Evolutionary conservation across 2,797 vertebrate species (phyloP).

Genomic region (Chloroceryle inda): DNA sequence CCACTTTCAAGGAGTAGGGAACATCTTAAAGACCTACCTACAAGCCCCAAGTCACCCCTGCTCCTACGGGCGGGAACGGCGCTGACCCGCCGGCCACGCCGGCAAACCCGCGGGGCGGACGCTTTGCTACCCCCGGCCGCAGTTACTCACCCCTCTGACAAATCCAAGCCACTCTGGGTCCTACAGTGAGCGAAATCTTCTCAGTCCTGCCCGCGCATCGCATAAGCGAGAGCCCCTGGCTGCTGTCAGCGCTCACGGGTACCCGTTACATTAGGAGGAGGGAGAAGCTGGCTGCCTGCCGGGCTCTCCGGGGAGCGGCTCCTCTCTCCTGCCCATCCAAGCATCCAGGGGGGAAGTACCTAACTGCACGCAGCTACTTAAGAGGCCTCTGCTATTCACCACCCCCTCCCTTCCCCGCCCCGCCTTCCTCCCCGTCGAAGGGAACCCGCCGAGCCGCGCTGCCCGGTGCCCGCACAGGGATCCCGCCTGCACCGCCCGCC

Average conservation of each 20-base stretch:
- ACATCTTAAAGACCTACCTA: rapidly evolving
- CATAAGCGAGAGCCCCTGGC: neutral
- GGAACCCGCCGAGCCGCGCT: neutral
- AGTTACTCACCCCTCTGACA: neutral
- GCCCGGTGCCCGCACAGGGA: neutral
- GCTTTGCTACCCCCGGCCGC: neutral
- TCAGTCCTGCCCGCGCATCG: neutral
- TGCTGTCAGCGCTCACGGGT: neutral
- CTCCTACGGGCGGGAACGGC: neutral
- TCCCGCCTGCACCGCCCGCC: neutral
- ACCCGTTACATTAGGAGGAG: neutral
- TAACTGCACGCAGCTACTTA: neutral
- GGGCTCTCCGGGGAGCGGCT: neutral
- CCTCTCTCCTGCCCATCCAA: neutral
- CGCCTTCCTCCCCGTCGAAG: neutral
- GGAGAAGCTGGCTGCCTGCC: neutral
- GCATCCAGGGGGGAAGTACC: neutral
- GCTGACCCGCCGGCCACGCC: neutral
- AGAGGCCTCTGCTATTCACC: neutral
- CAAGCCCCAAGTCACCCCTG: rapidly evolving
- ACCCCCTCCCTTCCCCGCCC: neutral
- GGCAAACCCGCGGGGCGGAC: rapidly evolving
- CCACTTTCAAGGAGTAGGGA: neutral
- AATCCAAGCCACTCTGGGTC: neutral
- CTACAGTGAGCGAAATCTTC: neutral